Conservation (phyloP, 2,113 vertebrate genomes). For the Rhea americana region DNA sequence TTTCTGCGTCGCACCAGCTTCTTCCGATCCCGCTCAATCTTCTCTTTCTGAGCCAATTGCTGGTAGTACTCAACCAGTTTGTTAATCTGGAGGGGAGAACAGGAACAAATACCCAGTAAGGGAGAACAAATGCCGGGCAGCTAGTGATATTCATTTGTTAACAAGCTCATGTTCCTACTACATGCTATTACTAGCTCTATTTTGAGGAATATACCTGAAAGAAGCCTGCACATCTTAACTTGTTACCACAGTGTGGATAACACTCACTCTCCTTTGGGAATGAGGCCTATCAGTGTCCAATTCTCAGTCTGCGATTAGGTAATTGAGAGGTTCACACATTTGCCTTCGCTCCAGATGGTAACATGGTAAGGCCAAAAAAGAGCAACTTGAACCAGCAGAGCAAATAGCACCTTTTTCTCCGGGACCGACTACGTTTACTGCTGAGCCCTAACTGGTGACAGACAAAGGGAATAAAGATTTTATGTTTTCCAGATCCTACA, state of each 20-base stretch:
- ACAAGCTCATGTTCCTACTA: not conserved
- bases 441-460: not conserved
- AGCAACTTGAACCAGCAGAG: not conserved
- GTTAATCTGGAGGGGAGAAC: conserved; percentile 84
- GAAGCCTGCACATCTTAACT: not conserved
- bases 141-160: not conserved
- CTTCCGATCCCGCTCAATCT: conserved; percentile 94
- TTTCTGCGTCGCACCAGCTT: conserved; percentile 93
- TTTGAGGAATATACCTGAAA: not conserved
- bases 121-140: not conserved
- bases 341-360: not conserved
- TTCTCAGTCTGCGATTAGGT: not conserved
- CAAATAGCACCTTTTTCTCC: not conserved
- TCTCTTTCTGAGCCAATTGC: conserved; percentile 95
- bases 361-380: accelerated
- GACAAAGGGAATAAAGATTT: not conserved
- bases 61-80: conserved; percentile 98
- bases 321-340: accelerated
- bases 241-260: accelerated
- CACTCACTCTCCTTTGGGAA: not conserved
- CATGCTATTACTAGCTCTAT: not conserved
- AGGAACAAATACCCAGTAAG: not conserved
- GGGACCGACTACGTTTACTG: not conserved
- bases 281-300: accelerated
- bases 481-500: conserved; percentile 27